Evolutionary conservation across 35 echinoderm and acorn worm species (phyloP), one percentile per base, ranked within the genome.

Genomic region (Patiria miniata): DNA sequence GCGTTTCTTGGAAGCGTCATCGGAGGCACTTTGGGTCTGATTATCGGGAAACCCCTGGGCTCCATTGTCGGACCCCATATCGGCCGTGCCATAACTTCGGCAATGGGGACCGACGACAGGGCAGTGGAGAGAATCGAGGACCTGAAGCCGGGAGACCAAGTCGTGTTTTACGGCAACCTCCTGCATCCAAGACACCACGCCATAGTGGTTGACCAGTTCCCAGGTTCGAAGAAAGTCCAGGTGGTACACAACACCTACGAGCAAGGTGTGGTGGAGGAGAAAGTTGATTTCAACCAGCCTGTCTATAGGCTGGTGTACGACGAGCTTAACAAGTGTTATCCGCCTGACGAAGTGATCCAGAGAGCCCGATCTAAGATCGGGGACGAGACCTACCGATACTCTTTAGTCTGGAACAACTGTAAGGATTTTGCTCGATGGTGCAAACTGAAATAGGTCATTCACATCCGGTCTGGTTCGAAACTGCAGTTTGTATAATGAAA

Each of bases 101-200:
- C 18, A 18, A 53, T 36, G 2, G 53, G 51, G 7, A 29, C 37
- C 10, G 53, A 54, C 23, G 82, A 84, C 82, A 33, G 33, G 8
- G 29, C 51, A 18, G 55, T 37, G 12, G 77, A 37, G 21, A 33
- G 37, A 7, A 60, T 88, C 19, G 37, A 56, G n/a, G 81, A 90
- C 22, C 44, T 90, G 22, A 18, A 54, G 8, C 40, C 33, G 0
- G 88, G 81, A 60, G 88, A 90, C 39, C 88, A 90, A 18, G 52
- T 90, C 14, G 69, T 90, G 12, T 34, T 90, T 5, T 78, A 37
- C 37, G 81, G 81, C 14, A 52, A 61, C 9, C 10, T 34, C 1
- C 26, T 84, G 2, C 88, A 90, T 58, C 88, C 88, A n/a, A 73
- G 88, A 37, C 83, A 81, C 39, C 88, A 90, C 77, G 88, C 80